Conservation (phyloP, 2,113 vertebrate species). For the Meles meles region DNA sequence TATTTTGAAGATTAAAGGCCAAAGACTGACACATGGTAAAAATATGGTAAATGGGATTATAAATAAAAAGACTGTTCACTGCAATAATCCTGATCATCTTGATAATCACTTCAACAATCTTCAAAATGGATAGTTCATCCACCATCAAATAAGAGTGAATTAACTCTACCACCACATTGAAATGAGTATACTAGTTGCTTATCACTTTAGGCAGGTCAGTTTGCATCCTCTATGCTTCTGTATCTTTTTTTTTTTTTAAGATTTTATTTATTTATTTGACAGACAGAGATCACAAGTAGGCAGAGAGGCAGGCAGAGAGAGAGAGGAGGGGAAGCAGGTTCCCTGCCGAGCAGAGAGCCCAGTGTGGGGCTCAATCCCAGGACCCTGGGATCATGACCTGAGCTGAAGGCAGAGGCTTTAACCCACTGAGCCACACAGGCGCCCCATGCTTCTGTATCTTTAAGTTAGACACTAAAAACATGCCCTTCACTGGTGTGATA, state of each 20-base stretch:
- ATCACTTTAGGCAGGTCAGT: background rate
- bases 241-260: background rate
- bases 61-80: background rate
- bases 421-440: no score
- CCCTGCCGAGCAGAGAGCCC: no score
- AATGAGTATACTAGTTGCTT: background rate
- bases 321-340: no score
- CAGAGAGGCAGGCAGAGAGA: no score
- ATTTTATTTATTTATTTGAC: no score
- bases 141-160: background rate
- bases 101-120: background rate
- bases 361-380: no score
- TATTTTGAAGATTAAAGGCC: background rate
- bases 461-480: background rate
- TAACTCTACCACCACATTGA: background rate
- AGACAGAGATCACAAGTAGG: no score
- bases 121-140: background rate
- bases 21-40: background rate
- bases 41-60: background rate
- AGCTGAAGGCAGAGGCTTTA: no score
- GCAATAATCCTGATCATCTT: background rate
- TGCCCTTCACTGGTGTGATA: background rate
- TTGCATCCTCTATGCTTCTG: background rate
- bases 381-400: no score
- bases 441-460: background rate